phyloP scores from a whole-genome alignment of 37 sponge, comb jelly and placozoan species.

The Bolinopsis microptera region DNA sequence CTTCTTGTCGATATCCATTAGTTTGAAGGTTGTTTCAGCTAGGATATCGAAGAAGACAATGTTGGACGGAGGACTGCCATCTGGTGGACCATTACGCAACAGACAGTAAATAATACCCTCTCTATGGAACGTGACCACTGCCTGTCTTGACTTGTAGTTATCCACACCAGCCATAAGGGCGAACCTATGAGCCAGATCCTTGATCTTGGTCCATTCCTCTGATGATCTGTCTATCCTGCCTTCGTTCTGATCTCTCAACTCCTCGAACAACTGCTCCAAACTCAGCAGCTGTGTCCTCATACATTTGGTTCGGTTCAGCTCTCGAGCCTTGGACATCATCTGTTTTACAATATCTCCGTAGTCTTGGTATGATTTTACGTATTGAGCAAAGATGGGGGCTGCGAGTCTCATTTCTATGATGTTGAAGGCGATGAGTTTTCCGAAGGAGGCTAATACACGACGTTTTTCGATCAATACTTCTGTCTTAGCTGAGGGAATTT shows the following conservation, averaged over 20 bases:
- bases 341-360: constrained; percentile 70
- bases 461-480: constrained; percentile 79
- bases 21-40: constrained; percentile 80
- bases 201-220: constrained; percentile 65
- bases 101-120: constrained; percentile 65
- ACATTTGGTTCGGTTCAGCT: constrained; percentile 63
- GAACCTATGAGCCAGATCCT: constrained; percentile 63
- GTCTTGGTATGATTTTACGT: constrained; percentile 70
- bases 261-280: constrained; percentile 70
- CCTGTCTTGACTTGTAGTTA: constrained; percentile 62
- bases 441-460: constrained; percentile 77
- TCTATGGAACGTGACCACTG: constrained; percentile 50
- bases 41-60: constrained; percentile 84
- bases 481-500: constrained; percentile 70
- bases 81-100: constrained; percentile 48
- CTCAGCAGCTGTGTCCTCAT: constrained; percentile 67
- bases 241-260: constrained; percentile 66
- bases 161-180: constrained; percentile 64
- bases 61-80: constrained; percentile 68
- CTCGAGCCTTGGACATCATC: constrained; percentile 66
- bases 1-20: constrained; percentile 82
- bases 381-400: constrained; percentile 83
- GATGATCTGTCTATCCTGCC: constrained; percentile 26
- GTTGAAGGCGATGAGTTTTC: constrained; percentile 77
- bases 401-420: constrained; percentile 75